Evolutionary conservation across 2,888 invertebrate genomes (phyloP).

Genomic region (Sylvicola cinctus): DNA sequence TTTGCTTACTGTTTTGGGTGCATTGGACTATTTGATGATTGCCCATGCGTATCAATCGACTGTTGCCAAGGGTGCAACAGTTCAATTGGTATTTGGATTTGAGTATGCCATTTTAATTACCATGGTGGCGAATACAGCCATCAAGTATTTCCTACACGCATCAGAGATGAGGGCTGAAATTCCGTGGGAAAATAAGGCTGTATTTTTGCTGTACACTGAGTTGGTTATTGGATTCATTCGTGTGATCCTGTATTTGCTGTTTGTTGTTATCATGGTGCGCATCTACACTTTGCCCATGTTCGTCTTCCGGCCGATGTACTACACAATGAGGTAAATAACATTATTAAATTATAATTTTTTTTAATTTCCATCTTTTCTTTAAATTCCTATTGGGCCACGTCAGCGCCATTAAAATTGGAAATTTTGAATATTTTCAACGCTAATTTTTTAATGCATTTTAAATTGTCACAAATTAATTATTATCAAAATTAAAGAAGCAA

Average conservation of each 20-base stretch:
- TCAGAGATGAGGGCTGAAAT: slow-evolving; percentile 66
- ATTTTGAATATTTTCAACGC: slow-evolving; percentile 2
- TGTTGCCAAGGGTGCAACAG: slow-evolving; percentile 81
- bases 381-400: too few species aligned
- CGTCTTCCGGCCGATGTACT: slow-evolving; percentile 97
- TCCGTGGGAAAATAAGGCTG: slow-evolving; percentile 99
- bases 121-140: slow-evolving; percentile 75
- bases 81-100: slow-evolving; percentile 97
- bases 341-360: not conserved
- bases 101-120: slow-evolving; percentile 95
- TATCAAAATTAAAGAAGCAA: too few species aligned
- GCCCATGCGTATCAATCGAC: slow-evolving; percentile 88
- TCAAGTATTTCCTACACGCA: slow-evolving; percentile 76
- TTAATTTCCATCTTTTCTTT: slow-evolving; percentile 1
- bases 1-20: slow-evolving; percentile 58
- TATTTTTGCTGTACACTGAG: slow-evolving; percentile 90
- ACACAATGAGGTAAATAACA: slow-evolving; percentile 58
- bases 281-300: slow-evolving; percentile 95
- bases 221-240: slow-evolving; percentile 75
- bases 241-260: slow-evolving; percentile 73
- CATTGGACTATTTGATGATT: slow-evolving; percentile 74
- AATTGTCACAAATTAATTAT: too few species aligned
- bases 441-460: not conserved
- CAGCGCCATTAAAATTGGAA: not conserved
- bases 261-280: slow-evolving; percentile 89